Conservation (phyloP, 2,888 invertebrate genomes). For the Esperia sulphurella region DNA sequence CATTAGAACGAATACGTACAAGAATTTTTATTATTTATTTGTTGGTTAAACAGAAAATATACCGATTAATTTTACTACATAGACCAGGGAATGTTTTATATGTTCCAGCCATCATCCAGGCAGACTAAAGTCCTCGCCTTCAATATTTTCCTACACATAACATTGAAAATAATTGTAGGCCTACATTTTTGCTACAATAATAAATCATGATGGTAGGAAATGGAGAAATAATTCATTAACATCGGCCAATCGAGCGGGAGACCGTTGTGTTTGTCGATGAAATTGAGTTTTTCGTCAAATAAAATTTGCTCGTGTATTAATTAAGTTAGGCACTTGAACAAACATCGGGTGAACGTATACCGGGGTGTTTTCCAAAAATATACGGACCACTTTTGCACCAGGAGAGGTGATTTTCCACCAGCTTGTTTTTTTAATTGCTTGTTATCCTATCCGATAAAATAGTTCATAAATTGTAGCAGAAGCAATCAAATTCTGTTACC, state of each 20-base stretch:
- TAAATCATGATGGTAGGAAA: slow-evolving; percentile 6
- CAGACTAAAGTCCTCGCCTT: neutral
- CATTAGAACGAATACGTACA: too few relatives aligned
- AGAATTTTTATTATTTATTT: too few relatives aligned
- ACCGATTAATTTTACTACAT: too few relatives aligned
- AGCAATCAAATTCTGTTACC: too few relatives aligned
- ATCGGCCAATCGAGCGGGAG: slow-evolving; percentile 10
- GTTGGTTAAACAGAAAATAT: too few relatives aligned
- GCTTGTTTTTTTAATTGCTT: too few relatives aligned
- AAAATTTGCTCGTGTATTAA: slow-evolving; percentile 50
- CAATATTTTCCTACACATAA: neutral
- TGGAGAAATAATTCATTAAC: slow-evolving; percentile 14
- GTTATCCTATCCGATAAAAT: too few relatives aligned
- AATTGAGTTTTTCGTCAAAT: slow-evolving; percentile 55
- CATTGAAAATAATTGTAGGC: neutral
- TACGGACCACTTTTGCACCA: neutral
- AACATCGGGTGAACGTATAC: slow-evolving; percentile 33
- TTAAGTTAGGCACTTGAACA: slow-evolving; percentile 48
- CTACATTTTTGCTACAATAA: neutral
- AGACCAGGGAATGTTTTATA: too few relatives aligned
- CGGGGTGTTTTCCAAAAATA: slow-evolving; percentile 26
- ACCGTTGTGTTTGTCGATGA: slow-evolving; percentile 42
- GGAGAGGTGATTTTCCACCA: neutral
- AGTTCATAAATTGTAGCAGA: too few relatives aligned
- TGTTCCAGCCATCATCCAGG: too few relatives aligned